Conservation (phyloP, 2,113 vertebrate genomes). For the Athene cunicularia region DNA sequence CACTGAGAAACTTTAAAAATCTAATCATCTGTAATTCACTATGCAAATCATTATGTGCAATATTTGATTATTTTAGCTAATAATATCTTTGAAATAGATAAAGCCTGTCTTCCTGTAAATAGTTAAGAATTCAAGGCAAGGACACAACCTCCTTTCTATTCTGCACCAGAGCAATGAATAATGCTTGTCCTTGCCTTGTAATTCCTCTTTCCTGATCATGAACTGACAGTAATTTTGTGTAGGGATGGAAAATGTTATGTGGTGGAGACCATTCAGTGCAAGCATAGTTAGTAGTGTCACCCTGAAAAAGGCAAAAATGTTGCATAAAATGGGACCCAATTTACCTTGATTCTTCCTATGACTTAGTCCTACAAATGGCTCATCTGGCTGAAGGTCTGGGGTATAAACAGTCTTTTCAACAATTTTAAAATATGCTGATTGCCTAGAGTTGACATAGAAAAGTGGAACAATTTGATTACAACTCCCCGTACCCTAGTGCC, state of each 20-base stretch:
- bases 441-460: neutral
- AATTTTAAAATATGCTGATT: neutral
- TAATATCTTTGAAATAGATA: neutral
- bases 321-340: neutral
- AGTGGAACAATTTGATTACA: neutral
- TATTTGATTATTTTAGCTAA: neutral
- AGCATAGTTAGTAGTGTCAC: neutral
- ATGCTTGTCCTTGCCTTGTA: neutral
- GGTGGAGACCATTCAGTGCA: neutral
- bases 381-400: neutral
- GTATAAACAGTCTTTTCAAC: neutral
- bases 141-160: neutral
- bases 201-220: neutral
- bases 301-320: neutral
- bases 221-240: neutral
- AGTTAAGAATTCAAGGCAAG: neutral
- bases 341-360: neutral
- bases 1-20: neutral
- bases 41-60: neutral
- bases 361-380: neutral
- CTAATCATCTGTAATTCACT: neutral
- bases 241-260: neutral
- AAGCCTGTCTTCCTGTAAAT: neutral
- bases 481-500: fast-evolving
- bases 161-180: neutral